phyloP scores from a whole-genome alignment of 30 jellyfish, hydroid and myxozoan genomes.

The Nemopilema nomurai region DNA sequence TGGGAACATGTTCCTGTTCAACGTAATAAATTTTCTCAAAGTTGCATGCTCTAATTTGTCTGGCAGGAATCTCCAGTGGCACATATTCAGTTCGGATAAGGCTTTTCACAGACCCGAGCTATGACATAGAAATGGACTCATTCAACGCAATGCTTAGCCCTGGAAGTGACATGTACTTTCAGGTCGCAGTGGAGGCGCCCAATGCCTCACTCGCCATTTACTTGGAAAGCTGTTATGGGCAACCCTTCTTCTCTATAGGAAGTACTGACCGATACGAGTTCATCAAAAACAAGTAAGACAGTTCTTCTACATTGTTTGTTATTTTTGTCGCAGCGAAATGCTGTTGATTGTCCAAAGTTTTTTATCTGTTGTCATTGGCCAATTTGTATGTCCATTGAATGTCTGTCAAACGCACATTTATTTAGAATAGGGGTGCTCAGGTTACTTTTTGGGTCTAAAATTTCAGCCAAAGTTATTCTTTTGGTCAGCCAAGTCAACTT shows the following conservation, averaged over 20 bases:
- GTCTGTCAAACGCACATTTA: too few species aligned
- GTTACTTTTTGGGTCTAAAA: too few species aligned
- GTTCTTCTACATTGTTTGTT: background rate
- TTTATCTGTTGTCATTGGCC: too few species aligned
- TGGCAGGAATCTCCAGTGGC: slow-evolving; percentile 59
- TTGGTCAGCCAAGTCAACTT: too few species aligned
- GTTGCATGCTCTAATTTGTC: too few species aligned
- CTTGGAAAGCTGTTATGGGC: slow-evolving; percentile 76
- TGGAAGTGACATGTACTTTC: slow-evolving; percentile 70
- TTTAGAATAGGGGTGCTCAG: too few species aligned
- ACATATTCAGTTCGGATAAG: slow-evolving; percentile 55
- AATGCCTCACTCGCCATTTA: slow-evolving; percentile 53
- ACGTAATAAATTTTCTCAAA: background rate
- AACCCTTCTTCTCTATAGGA: slow-evolving; percentile 48
- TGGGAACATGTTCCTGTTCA: too few species aligned
- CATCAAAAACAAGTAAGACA: slow-evolving; percentile 76
- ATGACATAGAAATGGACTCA: slow-evolving; percentile 33
- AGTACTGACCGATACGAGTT: slow-evolving; percentile 62
- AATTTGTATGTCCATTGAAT: too few species aligned
- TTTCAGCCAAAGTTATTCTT: too few species aligned
- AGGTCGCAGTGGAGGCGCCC: slow-evolving; percentile 68
- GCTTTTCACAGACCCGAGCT: slow-evolving; percentile 53
- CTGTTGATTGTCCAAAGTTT: too few species aligned
- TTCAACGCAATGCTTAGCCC: slow-evolving; percentile 44
- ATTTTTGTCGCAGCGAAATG: background rate